Conservation (phyloP, 2,113 vertebrate species). For the Paralichthys olivaceus region DNA sequence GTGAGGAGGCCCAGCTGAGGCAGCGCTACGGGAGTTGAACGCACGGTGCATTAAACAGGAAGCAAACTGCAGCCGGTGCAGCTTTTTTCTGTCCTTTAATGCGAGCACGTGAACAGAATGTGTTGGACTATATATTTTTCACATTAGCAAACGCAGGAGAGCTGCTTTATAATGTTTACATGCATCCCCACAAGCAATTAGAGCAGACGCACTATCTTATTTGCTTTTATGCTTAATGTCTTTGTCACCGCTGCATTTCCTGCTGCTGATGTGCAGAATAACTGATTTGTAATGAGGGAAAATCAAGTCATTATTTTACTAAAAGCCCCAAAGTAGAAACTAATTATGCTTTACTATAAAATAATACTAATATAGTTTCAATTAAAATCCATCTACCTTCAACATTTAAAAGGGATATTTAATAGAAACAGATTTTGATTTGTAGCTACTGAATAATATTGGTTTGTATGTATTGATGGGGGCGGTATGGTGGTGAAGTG, state of each 20-base stretch:
- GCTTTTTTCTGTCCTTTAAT: slow-evolving; percentile 1
- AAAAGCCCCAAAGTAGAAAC: not conserved
- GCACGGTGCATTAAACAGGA: slow-evolving; percentile 19
- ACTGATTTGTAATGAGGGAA: not conserved
- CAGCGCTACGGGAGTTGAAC: not conserved
- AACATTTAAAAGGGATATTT: no score
- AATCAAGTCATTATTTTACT: not conserved
- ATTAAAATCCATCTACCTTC: no score
- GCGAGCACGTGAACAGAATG: not conserved
- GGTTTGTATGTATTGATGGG: no score
- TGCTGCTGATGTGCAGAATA: not conserved
- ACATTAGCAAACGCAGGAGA: not conserved
- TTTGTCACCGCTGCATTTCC: not conserved
- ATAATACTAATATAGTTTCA: no score
- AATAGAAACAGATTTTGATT: no score
- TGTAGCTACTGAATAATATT: no score
- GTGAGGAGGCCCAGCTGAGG: slow-evolving; percentile 37
- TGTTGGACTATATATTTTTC: not conserved
- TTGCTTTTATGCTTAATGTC: slow-evolving; percentile 23
- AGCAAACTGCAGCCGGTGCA: slow-evolving; percentile 28
- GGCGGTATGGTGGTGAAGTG: no score
- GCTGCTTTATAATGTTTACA: not conserved
- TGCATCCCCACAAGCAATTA: not conserved
- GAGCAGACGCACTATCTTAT: not conserved
- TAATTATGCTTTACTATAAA: no score